Evolutionary conservation across 2,113 vertebrate species (phyloP), one percentile per base, ranked within the genome.

Genomic region (Ramphastos sulfuratus): DNA sequence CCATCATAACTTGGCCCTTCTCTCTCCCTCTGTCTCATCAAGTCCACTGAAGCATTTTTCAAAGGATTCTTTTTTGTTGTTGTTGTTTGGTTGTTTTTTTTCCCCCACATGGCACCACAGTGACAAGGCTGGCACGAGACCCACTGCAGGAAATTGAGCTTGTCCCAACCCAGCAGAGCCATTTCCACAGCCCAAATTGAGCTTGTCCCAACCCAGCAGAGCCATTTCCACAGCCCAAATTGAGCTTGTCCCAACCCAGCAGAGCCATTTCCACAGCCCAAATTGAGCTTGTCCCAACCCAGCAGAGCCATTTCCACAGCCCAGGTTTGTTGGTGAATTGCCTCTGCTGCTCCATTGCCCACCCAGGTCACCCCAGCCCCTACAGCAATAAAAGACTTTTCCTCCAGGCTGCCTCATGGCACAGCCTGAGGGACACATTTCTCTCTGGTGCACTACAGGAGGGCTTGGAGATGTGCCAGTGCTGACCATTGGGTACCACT

Each of bases 1-100:
- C 80, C 60, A 80, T 95, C 88, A 92, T 83, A 92, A 88, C 69
- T 72, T 84, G 48, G 65, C 17, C 69, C 16, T 75, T 37, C 37
- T 92, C 48, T 93, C 83, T 89, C 82, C 75, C 90, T 91, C 83
- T 89, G 74, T 86, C 81, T 94, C 87, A 75, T 85, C 73, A 85
- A 80, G 72, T 59, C 15, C 17, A 52, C 52, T 71, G 71, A 82
- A 91, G 25, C 56, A 81, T 95, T 95, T 94, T 91, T 90, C 82
- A 95, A 85, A 91, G 73, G 46, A 70, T 42, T 14, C 10, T 42
- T 42, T 42, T 14, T 42, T 42, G 11, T 12, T 42, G 39, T 42
- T 42, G 42, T 42, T 52, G 24, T 81, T 48, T 39, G 18, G 5
- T 21, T 79, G 79, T 94, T 95, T 77, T 67, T 92, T 88, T 80